These are phyloP conservation scores for Cricetomys ansorgei DNA, from an alignment of 2,113 vertebrate genomes.

Conservation along the genomic window DNA sequence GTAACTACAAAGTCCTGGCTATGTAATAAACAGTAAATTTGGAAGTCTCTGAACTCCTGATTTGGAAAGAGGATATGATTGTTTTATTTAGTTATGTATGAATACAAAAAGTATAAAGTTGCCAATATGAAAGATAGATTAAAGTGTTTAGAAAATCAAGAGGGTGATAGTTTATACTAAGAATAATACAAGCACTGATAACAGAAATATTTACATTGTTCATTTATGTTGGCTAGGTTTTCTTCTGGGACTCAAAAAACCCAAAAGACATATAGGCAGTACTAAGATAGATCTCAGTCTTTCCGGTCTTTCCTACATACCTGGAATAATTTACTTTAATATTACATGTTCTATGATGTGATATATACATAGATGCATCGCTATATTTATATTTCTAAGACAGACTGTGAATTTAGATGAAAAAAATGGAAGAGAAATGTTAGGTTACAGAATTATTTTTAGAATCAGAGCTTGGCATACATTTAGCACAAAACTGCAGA, in stretches of 20 bases:
- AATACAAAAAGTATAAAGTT: neutral
- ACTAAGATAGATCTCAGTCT: neutral
- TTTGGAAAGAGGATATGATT: neutral
- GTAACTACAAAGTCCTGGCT: neutral
- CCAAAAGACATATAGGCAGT: neutral
- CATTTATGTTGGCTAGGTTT: conserved; percentile 4
- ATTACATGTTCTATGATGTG: neutral
- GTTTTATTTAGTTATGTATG: conserved; percentile 3
- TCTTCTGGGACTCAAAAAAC: neutral
- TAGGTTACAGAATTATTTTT: conserved; percentile 59
- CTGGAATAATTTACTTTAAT: neutral
- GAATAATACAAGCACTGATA: neutral
- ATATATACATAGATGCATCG: neutral
- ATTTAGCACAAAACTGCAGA: too few species aligned
- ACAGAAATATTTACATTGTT: neutral
- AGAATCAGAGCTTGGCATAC: conserved; percentile 42
- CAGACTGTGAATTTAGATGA: conserved; percentile 35
- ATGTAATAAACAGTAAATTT: neutral
- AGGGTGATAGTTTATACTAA: neutral
- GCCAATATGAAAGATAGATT: neutral
- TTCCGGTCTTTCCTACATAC: neutral
- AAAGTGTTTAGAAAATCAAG: neutral
- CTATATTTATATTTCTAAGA: neutral
- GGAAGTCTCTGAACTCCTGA: neutral
- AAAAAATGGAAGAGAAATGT: conserved; percentile 43